A percentile compares a stretch with the other conserved stretches of the same genome.
These are phyloP conservation scores for Cnemophilus loriae DNA, from an alignment of 2,113 vertebrate genomes.

Conservation along the genomic window DNA sequence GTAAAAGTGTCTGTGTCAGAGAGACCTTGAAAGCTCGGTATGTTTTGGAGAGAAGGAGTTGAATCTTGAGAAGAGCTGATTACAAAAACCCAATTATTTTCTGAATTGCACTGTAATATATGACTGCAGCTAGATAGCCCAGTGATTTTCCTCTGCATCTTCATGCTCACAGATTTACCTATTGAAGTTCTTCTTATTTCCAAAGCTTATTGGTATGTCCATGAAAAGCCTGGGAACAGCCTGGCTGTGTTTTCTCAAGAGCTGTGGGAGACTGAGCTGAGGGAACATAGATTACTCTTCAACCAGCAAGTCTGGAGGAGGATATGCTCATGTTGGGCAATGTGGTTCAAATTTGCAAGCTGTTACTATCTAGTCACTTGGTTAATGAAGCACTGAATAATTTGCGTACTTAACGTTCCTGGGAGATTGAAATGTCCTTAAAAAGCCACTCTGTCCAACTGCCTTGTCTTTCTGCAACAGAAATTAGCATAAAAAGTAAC, in stretches of 20 bases:
- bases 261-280: not conserved
- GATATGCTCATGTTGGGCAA: not conserved
- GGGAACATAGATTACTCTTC: not conserved
- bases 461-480: not conserved
- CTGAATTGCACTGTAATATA: not conserved
- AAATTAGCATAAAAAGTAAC: not conserved
- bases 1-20: not conserved
- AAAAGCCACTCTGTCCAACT: not conserved
- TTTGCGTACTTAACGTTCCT: not conserved
- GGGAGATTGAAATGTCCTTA: not conserved
- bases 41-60: not conserved
- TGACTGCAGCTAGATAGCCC: not conserved
- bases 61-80: not conserved
- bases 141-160: not conserved
- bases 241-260: constrained; percentile 47
- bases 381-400: constrained; percentile 18
- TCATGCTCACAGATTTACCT: not conserved
- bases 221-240: constrained; percentile 25
- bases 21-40: not conserved
- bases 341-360: constrained; percentile 11
- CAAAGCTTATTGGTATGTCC: not conserved
- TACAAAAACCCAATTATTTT: not conserved
- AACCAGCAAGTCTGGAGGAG: constrained; percentile 2
- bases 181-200: not conserved
- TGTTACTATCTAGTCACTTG: constrained; percentile 34